Evolutionary conservation across 1,140 invertebrate genomes (phyloP), one percentile per base, ranked within the genome.

Genomic region (Melipona quadrifasciata): DNA sequence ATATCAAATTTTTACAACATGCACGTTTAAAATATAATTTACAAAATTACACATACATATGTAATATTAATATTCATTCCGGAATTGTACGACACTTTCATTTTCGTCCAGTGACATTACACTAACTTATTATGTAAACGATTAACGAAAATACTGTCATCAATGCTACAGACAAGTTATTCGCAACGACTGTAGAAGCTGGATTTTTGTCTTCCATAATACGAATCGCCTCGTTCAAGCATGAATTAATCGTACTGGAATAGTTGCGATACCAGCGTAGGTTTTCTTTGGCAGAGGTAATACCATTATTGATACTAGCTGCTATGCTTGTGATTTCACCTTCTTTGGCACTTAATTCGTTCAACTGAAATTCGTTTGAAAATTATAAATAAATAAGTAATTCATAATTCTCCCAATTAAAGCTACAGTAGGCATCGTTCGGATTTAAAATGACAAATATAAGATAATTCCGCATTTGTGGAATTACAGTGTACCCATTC

Each of bases 341-440:
- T 14, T n/a, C 16, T 27, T 58, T 64, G 17, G 2, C 17, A 12
- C 58, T 57, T 16, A 90, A 91, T 8, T 51, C 0, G 8, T 27
- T n/a, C 2, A 89, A 16, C 90, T 91, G 68, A 1, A 88, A 82
- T 39, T 61, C 24, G 58, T 70, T 39, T 39, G 39, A 6, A 39
- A 39, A 39, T 39, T 39, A 39, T 11, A 24, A 58, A 24, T 24
- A 12, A 61, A 61, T 61, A 61, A 14, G n/a, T 61, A 14, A 58
- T 58, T 24, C 24, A 6, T 11, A 58, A 24, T 58, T 11, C 11
- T 58, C 2, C 2, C 24, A 58, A 58, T 58, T 58, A 8, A 58
- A 58, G 10, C 12, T 58, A 3, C 57, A 24, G 8, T 39, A 70
- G 31, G 12, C 8, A 21, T 11, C 31, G 31, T 77, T 68, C 16